Percentiles rank a stretch among this genome's conserved stretches.
These are phyloP conservation scores for Lumbricus terrestris DNA, from an alignment of 2,888 invertebrate species.

Conservation along the genomic window DNA sequence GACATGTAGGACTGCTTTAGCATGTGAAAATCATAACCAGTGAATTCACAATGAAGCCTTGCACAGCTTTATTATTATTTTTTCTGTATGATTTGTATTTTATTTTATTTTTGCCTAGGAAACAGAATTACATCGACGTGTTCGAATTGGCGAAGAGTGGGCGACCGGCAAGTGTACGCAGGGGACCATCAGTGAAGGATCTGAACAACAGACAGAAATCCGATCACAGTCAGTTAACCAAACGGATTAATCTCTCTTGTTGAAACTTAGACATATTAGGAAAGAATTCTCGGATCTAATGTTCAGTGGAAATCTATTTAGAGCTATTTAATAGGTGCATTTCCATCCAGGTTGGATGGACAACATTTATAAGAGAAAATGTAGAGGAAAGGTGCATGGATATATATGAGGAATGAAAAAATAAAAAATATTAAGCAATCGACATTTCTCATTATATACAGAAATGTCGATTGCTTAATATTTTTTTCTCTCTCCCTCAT, in stretches of 20 bases:
- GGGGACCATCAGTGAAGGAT: background rate
- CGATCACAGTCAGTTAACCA: background rate
- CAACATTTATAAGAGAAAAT: too few relatives aligned
- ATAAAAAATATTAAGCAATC: too few relatives aligned
- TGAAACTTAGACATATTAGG: background rate
- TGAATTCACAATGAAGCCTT: too few relatives aligned
- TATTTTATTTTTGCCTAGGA: background rate
- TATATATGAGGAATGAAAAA: too few relatives aligned
- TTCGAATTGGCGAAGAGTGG: background rate
- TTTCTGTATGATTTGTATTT: too few relatives aligned
- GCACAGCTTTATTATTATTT: too few relatives aligned
- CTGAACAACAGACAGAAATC: background rate
- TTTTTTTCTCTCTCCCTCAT: too few relatives aligned
- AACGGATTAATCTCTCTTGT: background rate
- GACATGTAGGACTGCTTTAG: background rate
- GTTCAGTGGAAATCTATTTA: background rate
- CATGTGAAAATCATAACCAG: too few relatives aligned
- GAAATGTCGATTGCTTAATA: background rate
- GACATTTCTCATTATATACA: too few relatives aligned
- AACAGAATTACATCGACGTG: background rate
- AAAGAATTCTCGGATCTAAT: background rate
- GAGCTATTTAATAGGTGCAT: too few relatives aligned
- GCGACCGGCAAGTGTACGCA: background rate
- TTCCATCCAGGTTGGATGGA: too few relatives aligned
- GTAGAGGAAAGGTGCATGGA: too few relatives aligned